phyloP scores from a whole-genome alignment of 2,888 invertebrate genomes.

The Litoditis marina region DNA sequence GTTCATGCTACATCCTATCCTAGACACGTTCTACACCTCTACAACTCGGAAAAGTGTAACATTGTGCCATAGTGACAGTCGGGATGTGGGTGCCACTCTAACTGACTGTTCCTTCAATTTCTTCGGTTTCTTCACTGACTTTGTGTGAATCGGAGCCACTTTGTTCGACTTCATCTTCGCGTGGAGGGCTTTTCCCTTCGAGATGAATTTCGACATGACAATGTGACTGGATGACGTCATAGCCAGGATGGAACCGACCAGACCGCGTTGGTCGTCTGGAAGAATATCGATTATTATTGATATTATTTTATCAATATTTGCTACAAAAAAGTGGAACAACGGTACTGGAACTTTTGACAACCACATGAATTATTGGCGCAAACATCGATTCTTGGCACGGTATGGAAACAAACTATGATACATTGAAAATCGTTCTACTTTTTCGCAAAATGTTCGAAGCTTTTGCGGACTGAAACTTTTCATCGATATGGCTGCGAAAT shows the following conservation, averaged over 20 bases:
- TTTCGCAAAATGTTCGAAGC: background rate
- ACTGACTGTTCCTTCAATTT: no score
- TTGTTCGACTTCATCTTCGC: constrained; percentile 33
- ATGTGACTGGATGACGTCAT: constrained; percentile 15
- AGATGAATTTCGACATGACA: constrained; percentile 20
- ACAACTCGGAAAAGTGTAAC: no score
- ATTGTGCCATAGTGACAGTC: no score
- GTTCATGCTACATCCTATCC: no score
- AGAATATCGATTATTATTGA: background rate
- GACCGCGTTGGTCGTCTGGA: constrained; percentile 17
- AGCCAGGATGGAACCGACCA: background rate
- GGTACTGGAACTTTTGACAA: background rate
- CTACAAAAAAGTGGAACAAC: background rate
- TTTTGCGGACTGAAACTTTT: background rate
- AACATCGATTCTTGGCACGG: no score
- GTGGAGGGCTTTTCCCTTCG: constrained; percentile 20
- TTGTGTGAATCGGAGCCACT: constrained; percentile 39
- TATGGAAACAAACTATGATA: no score
- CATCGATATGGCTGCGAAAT: no score
- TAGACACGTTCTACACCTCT: no score
- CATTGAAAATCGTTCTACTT: background rate
- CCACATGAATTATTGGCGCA: background rate
- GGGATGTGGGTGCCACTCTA: no score
- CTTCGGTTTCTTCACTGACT: constrained; percentile 24
- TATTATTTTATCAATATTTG: no score